Conservation (phyloP, 1,140 invertebrate genomes). For the Amphibalanus amphitrite region DNA sequence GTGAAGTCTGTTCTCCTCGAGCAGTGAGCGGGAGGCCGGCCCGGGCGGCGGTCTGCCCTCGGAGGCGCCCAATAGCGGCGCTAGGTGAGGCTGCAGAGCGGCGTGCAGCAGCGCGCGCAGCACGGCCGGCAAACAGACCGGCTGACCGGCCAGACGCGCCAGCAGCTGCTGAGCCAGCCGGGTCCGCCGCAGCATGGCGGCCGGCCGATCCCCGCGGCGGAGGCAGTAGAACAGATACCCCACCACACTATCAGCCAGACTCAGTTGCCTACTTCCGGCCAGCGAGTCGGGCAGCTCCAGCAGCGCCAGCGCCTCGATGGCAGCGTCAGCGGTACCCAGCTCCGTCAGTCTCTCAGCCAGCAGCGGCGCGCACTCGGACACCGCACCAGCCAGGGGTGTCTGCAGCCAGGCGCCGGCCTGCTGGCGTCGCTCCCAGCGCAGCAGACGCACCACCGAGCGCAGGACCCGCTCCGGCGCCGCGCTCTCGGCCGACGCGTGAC, state of each 20-base stretch:
- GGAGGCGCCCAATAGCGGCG: constrained; percentile 4
- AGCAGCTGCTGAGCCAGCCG: not conserved
- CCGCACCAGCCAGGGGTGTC: not conserved
- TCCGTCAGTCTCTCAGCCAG: not conserved
- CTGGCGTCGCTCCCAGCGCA: constrained; percentile 9
- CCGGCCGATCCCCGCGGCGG: no score
- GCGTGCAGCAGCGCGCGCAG: constrained; percentile 9
- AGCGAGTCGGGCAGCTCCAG: not conserved
- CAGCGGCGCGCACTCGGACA: not conserved
- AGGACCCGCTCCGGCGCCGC: constrained; percentile 12
- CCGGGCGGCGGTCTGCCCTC: not conserved
- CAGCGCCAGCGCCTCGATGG: constrained; percentile 5
- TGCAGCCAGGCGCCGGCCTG: not conserved
- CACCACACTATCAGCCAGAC: no score
- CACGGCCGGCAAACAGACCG: not conserved
- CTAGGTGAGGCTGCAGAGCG: constrained; percentile 12
- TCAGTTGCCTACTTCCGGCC: no score
- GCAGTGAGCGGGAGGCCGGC: constrained; percentile 27
- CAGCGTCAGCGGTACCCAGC: not conserved
- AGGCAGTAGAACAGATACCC: no score
- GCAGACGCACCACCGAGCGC: constrained; percentile 16
- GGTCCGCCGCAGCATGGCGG: not conserved
- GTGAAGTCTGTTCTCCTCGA: constrained; percentile 53
- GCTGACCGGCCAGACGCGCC: not conserved
- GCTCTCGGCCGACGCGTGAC: constrained; percentile 10